Evolutionary conservation across 2,797 vertebrate species (phyloP), one percentile per base, ranked within the genome.

Genomic region (Lagodon rhomboides): DNA sequence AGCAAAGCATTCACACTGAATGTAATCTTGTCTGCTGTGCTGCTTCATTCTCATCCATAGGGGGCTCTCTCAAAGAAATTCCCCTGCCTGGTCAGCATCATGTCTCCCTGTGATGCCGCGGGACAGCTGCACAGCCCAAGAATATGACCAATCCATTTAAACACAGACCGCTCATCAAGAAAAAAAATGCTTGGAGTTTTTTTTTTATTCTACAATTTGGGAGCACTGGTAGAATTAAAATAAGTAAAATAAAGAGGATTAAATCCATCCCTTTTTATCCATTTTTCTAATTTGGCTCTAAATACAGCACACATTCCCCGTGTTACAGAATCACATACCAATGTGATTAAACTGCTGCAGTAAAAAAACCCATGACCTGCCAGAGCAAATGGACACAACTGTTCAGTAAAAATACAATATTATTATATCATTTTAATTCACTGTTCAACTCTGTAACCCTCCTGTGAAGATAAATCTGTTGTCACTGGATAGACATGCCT

Each of bases 51-150:
- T 80, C 58, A 34, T 73, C 95, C 72, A 3, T 76, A 94, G 95
- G 84, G 82, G 93, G 90, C 88, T 4, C 83, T 80, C n/a, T 30
- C 2, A 44, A 64, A 93, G 91, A 95, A 38, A 95, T 94, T 94
- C 84, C 94, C 91, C 94, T 96, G 96, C 94, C 90, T 91, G 83
- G 86, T 96, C 95, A 96, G 95, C 94, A 94, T 88, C 91, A 91
- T 94, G 93, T 94, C 93, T 86, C 22, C 47, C 73, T 91, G 89
- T 95, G 95, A 96, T 88, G 82, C 71, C 58, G 25, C 3, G 3
- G 68, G 91, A 95, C 96, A 96, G 96, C 95, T 96, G 96, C 93
- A 91, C 64, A 53, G 60, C 86, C 92, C 91, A 87, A 93, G 92
- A 95, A 95, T 94, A 96, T 74, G 86, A 91, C 91, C 85, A 55